Base-by-base conservation (phyloP, 2,113 vertebrate species). In the Brienomyrus longianalis region DNA sequence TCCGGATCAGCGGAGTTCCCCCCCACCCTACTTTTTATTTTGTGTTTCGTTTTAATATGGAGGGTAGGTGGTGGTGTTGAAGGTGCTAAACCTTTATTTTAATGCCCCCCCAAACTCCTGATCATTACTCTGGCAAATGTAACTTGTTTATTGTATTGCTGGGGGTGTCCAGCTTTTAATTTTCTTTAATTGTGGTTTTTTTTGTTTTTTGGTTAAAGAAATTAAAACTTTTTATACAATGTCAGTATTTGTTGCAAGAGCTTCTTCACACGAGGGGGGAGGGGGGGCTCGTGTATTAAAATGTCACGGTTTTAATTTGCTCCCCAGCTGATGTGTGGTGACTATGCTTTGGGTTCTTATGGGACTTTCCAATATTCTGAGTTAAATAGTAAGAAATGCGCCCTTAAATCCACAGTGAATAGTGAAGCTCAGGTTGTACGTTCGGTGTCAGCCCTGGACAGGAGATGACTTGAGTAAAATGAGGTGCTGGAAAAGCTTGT, bases 151-250 rank as follows among this genome's bases (percentile, higher is more conserved):
- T 92, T 93, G 92, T 92, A 83, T 89, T 19, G 92, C 80, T 93
- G 59, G 31, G 93, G 52, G 90, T 91, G 86, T 92, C 8, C 83
- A 77, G n/a, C 95, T 92, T 94, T 92, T 92, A 93, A 93, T 95
- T 93, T 90, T 94, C 88, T 50, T 89, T 84, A 84, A 89, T 84
- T 54, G 77, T 89, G 77, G 74, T 93, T 93, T 93, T 92, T 93
- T 89, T 94, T 92, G 91, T 91, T 90, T 94, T 93, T 93, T 94
- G 92, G 90, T 92, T 88, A 92, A 91, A 94, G 92, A 91, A 93
- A 95, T 95, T 95, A 95, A 96, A 95, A 93, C 93, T 94, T 96
- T 96, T 95, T 96, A 95, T 95, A 95, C 95, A 94, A 94, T 92
- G 91, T 88, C 91, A 92, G 62, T 91, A 91, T 93, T 59, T 86